phyloP scores from a whole-genome alignment of 1,140 invertebrate species.

The Solenopsis fugax region DNA sequence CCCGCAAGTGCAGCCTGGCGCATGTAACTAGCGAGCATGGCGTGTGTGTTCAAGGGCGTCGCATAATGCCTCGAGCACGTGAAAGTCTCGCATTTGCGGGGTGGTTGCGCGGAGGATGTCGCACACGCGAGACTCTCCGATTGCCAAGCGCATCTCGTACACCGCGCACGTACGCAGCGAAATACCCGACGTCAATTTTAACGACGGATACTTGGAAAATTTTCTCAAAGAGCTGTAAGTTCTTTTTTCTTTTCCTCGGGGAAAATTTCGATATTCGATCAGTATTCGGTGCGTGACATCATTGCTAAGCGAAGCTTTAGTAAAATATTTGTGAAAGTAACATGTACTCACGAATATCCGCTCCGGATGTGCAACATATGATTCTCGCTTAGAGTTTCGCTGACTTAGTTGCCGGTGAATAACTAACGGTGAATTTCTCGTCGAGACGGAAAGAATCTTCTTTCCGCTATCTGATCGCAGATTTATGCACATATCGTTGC shows the following conservation, averaged over 20 bases:
- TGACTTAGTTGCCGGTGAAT: background rate
- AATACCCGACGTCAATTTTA: background rate
- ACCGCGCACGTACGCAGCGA: background rate
- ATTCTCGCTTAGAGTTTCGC: conserved; percentile 7
- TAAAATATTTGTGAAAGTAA: background rate
- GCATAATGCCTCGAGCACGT: conserved; percentile 26
- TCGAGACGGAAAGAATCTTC: background rate
- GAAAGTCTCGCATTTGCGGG: conserved; percentile 20
- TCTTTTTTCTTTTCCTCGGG: background rate
- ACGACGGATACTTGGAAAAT: background rate
- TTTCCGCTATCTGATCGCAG: background rate
- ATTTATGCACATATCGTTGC: conserved; percentile 62
- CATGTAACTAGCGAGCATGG: background rate
- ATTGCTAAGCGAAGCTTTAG: background rate
- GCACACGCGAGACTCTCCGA: conserved; percentile 5
- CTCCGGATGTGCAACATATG: background rate
- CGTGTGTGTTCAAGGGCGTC: conserved; percentile 51
- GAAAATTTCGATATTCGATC: background rate
- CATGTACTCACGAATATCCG: background rate
- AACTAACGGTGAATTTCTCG: background rate
- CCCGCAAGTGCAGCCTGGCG: background rate
- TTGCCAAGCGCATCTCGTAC: background rate
- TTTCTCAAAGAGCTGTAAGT: background rate
- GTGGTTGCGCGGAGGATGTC: background rate
- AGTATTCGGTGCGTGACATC: background rate